Conservation (phyloP, 2,797 vertebrate genomes). For the Pseudochirops corinnae region DNA sequence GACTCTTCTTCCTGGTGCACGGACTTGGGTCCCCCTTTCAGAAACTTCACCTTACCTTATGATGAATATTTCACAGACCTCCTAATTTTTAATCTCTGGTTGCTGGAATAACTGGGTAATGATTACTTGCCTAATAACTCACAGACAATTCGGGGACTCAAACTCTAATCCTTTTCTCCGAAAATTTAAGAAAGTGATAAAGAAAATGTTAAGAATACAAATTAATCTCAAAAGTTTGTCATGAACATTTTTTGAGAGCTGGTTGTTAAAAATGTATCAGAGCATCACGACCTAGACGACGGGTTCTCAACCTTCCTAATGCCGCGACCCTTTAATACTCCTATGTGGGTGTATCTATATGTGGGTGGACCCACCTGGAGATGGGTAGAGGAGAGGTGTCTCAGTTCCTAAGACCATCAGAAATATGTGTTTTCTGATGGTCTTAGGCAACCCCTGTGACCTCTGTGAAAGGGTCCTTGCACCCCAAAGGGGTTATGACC, state of each 20-base stretch:
- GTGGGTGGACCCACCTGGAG: too few species aligned
- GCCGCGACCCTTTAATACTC: too few species aligned
- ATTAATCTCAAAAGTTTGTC: neutral
- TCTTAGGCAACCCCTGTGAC: too few species aligned
- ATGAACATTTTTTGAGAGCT: neutral
- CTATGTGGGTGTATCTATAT: too few species aligned
- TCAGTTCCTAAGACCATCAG: too few species aligned
- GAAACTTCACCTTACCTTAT: neutral
- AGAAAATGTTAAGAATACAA: neutral
- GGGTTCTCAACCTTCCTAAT: too few species aligned
- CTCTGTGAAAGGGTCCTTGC: too few species aligned
- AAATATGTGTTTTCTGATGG: too few species aligned
- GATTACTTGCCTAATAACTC: neutral
- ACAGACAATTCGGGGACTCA: neutral
- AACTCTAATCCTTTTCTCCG: neutral
- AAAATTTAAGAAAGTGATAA: neutral
- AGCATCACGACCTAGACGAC: neutral
- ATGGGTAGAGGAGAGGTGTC: too few species aligned
- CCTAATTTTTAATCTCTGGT: neutral
- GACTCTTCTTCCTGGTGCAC: neutral
- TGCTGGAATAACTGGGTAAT: neutral
- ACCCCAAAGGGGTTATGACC: too few species aligned
- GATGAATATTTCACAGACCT: neutral
- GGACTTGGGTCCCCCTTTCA: neutral
- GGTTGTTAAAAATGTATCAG: neutral